Percentiles rank a stretch among this genome's conserved stretches.
phyloP scores from a whole-genome alignment of 2,888 invertebrate genomes.

The Tubiluchus corallicola region DNA sequence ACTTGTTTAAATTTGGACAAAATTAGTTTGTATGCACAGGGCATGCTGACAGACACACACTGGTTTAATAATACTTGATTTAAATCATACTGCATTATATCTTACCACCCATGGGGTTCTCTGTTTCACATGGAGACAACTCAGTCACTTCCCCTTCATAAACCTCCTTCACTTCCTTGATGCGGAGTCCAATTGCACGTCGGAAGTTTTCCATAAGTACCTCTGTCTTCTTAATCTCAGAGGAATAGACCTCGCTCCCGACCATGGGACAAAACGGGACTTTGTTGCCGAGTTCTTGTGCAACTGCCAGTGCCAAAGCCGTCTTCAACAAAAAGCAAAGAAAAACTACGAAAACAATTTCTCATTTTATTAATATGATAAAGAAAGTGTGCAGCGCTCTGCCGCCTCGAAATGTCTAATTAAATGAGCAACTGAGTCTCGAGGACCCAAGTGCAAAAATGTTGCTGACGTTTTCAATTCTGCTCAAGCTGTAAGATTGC shows the following conservation, averaged over 20 bases:
- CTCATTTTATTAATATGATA: not conserved
- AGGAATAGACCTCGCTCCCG: slow-evolving; percentile 66
- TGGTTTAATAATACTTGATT: too few species aligned
- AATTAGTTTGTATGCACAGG: too few species aligned
- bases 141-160: slow-evolving; percentile 99
- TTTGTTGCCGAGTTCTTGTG: slow-evolving; percentile 92
- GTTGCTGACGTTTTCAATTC: too few species aligned
- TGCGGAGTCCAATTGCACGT: slow-evolving; percentile 59
- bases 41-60: too few species aligned
- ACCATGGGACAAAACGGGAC: slow-evolving; percentile 43
- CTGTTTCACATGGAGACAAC: slow-evolving; percentile 90
- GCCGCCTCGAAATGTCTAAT: not conserved
- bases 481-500: too few species aligned
- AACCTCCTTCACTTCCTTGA: slow-evolving; percentile 86
- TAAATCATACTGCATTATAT: too few species aligned
- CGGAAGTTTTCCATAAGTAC: slow-evolving; percentile 98
- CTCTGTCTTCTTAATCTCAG: slow-evolving; percentile 98
- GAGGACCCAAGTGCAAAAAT: too few species aligned
- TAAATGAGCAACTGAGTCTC: too few species aligned
- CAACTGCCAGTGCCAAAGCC: slow-evolving; percentile 90
- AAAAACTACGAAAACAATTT: not conserved
- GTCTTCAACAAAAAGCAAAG: slow-evolving; percentile 36
- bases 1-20: too few species aligned
- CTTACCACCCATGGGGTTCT: slow-evolving; percentile 76
- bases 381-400: too few species aligned